Evolutionary conservation across 2,888 invertebrate genomes (phyloP).

Genomic region (Artemia sp.): DNA sequence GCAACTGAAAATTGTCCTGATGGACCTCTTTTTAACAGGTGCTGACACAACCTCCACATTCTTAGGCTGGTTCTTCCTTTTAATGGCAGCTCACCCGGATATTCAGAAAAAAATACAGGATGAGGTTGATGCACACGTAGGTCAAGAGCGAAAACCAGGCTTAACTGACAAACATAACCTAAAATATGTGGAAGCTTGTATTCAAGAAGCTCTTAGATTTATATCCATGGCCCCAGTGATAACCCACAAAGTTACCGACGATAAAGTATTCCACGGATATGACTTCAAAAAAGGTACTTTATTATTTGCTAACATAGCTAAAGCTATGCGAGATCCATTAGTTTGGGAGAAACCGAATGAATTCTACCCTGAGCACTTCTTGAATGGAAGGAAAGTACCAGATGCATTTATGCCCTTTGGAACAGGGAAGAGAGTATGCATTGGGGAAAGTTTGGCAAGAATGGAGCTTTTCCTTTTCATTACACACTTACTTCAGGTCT

Average conservation of each 20-base stretch:
- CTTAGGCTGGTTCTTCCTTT: not conserved
- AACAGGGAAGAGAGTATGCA: not conserved
- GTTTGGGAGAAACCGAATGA: conserved; percentile 16
- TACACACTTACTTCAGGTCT: not conserved
- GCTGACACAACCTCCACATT: not conserved
- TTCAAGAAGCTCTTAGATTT: conserved; percentile 16
- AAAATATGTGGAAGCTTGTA: conserved; percentile 14
- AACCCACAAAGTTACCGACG: not conserved
- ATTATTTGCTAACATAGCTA: conserved; percentile 3
- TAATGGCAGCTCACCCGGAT: not conserved
- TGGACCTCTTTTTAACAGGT: not conserved
- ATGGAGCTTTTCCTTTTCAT: conserved; percentile 1
- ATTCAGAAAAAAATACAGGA: conserved; percentile 1
- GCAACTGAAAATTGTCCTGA: not conserved
- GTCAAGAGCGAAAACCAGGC: not conserved
- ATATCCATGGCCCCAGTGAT: not conserved
- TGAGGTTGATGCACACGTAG: not conserved
- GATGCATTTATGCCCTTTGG: conserved; percentile 4
- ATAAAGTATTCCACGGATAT: conserved; percentile 13
- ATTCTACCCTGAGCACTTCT: conserved; percentile 19
- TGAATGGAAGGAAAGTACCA: not conserved
- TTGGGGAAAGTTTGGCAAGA: not conserved
- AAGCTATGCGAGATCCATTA: not conserved
- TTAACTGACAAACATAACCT: not conserved
- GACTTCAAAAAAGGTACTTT: not conserved